Conservation (phyloP, 92 coral and sea anemone genomes). For the Metridium senile region DNA sequence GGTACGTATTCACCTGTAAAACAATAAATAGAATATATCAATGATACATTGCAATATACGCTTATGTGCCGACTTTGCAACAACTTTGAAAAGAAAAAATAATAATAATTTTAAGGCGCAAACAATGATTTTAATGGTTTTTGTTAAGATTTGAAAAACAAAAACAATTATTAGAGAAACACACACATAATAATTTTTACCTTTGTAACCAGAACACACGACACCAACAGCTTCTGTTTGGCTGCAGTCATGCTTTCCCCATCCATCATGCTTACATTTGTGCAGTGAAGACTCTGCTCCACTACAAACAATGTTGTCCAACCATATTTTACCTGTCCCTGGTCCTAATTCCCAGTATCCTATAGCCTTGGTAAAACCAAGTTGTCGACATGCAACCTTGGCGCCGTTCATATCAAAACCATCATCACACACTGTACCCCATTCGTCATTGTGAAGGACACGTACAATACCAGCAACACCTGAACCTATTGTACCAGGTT, state of each 20-base stretch:
- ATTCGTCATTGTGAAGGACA: neutral
- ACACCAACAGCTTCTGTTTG: neutral
- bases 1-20: too few species aligned
- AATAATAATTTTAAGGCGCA: too few species aligned
- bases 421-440: conserved; percentile 38
- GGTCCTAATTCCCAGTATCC: neutral
- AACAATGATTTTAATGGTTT: too few species aligned
- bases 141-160: too few species aligned
- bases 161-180: too few species aligned
- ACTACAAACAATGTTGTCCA: neutral
- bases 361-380: conserved; percentile 42
- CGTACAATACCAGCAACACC: neutral
- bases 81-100: too few species aligned
- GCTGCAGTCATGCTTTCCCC: neutral
- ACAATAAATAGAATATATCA: too few species aligned
- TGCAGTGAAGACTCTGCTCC: neutral
- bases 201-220: neutral
- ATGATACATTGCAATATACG: too few species aligned
- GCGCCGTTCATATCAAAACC: conserved; percentile 11
- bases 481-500: conserved; percentile 16
- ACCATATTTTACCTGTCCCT: neutral
- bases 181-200: neutral
- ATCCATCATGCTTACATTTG: neutral
- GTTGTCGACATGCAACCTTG: conserved; percentile 27
- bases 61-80: too few species aligned